phyloP scores from a whole-genome alignment of 92 coral and sea anemone genomes.

The Siderastrea siderea region DNA sequence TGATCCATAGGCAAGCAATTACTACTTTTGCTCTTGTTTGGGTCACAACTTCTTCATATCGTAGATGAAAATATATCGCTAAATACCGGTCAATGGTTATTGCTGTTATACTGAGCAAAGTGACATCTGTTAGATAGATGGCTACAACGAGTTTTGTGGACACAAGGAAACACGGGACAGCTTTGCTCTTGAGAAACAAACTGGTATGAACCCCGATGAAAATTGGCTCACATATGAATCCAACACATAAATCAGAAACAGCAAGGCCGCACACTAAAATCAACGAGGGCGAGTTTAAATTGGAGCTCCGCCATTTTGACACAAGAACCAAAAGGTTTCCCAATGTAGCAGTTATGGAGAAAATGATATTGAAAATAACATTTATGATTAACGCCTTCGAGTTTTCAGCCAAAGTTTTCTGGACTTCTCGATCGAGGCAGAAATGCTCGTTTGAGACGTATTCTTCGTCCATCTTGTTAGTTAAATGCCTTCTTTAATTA shows the following conservation, averaged over 20 bases:
- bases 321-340: not conserved
- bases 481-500: too few species aligned
- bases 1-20: not conserved
- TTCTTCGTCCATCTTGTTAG: too few species aligned
- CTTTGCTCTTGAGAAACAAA: not conserved
- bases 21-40: not conserved
- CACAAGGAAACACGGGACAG: not conserved
- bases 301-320: not conserved
- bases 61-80: slow-evolving; percentile 1
- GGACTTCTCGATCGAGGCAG: too few species aligned
- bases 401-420: too few species aligned
- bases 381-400: too few species aligned
- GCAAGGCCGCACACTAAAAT: not conserved
- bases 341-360: not conserved
- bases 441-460: too few species aligned
- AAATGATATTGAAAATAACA: too few species aligned
- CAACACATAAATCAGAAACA: not conserved
- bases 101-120: not conserved
- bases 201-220: not conserved
- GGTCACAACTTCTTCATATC: slow-evolving; percentile 12
- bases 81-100: slow-evolving; percentile 5
- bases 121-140: not conserved
- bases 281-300: not conserved
- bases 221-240: not conserved
- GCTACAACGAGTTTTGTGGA: not conserved